Base-by-base conservation (phyloP, 2,797 vertebrate species). In the Sternotherus odoratus region DNA sequence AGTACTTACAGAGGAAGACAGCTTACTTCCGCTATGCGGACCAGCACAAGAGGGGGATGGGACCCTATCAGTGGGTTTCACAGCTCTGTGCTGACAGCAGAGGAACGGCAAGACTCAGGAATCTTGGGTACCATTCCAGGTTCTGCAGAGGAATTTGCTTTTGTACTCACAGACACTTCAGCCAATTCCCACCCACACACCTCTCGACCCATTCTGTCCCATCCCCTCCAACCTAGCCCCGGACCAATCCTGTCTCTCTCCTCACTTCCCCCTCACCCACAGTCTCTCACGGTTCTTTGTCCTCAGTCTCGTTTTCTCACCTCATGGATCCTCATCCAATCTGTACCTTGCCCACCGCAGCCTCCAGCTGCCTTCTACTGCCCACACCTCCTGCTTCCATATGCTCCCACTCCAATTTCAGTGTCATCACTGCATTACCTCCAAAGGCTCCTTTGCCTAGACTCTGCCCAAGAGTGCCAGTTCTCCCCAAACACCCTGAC, bases 361-460 rank as follows among this genome's bases (percentile, higher is more conserved):
- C 17, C 63, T 66, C 63, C n/a, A 69, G 19, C n/a, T 63, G 16
- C 16, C 13, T 63, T 63, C 60, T 63, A n/a, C 33, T 23, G n/a
- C 63, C 33, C 63, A 12, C 36, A 39, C 10, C 19, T 36, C 19
- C n/a, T 69, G 9, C n/a, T 69, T 69, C 63, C 19, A 39, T 11
- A 19, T 17, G 60, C 60, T n/a, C 60, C 33, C 60, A 66, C 17
- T 66, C 16, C 16, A 19, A 66, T 66, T 33, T 66, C 60, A 9
- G 17, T 13, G n/a, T 63, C 60, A n/a, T n/a, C 54, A 5, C 16
- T 4, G 4, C 8, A 1, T 8, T 36, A 10, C 63, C 9, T 3
- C 63, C 19, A 69, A 11, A 23, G 63, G 10, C 19, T 23, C n/a
- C 19, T 69, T 69, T 36, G 23, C 19, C n/a, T 39, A 69, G n/a